These are phyloP conservation scores for Apolygus lucorum DNA, from an alignment of 1,140 invertebrate genomes.

Conservation along the genomic window DNA sequence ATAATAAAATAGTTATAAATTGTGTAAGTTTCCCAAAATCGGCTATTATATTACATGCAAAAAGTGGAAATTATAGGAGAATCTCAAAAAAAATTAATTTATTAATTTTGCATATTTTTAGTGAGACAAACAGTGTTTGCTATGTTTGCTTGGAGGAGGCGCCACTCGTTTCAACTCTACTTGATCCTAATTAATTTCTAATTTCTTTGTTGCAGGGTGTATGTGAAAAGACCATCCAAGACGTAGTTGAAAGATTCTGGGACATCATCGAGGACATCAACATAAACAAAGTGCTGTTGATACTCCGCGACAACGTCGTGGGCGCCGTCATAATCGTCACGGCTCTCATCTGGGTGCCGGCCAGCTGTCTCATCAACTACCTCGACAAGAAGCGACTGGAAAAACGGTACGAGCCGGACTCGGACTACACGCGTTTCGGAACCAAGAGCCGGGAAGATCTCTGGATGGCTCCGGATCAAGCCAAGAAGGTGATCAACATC, in stretches of 20 bases:
- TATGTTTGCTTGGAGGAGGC: too few species aligned
- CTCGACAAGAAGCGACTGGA: constrained; percentile 56
- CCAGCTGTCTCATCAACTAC: constrained; percentile 72
- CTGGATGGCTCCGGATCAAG: constrained; percentile 11
- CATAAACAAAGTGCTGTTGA: constrained; percentile 81
- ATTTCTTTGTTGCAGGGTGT: constrained; percentile 54
- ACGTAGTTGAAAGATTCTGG: constrained; percentile 91
- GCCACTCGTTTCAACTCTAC: too few species aligned
- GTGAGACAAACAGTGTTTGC: too few species aligned
- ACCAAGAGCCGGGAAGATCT: constrained; percentile 4
- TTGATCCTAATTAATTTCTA: too few species aligned
- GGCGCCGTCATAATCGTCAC: constrained; percentile 82
- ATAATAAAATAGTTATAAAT: too few species aligned
- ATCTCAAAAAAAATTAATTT: too few species aligned
- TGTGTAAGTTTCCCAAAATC: too few species aligned
- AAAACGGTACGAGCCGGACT: constrained; percentile 16
- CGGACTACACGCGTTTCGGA: background rate
- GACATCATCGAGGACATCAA: constrained; percentile 94
- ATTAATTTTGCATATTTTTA: too few species aligned
- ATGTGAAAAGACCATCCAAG: constrained; percentile 89
- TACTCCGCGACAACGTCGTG: constrained; percentile 80
- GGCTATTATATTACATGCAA: too few species aligned
- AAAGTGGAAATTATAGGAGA: too few species aligned
- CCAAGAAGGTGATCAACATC: constrained; percentile 18
- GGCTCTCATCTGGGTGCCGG: constrained; percentile 85